Conservation (phyloP, 2,113 vertebrate species). For the Pandion haliaetus region DNA sequence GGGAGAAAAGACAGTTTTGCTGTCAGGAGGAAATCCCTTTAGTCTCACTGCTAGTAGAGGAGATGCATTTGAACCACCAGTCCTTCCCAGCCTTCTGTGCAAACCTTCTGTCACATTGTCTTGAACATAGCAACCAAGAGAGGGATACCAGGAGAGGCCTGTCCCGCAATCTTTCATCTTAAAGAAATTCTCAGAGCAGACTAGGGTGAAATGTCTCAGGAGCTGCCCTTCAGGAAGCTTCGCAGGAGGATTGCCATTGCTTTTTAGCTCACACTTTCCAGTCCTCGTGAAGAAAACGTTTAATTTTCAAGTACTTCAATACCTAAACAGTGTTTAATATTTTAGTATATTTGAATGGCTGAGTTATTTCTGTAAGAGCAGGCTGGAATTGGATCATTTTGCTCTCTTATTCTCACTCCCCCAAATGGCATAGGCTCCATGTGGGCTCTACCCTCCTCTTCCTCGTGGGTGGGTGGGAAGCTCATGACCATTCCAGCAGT, state of each 20-base stretch:
- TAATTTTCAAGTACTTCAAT: not conserved
- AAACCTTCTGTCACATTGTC: not conserved
- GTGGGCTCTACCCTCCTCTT: not conserved
- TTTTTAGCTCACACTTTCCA: not conserved
- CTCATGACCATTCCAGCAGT: not conserved
- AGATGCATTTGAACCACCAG: not conserved
- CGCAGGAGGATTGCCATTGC: not conserved
- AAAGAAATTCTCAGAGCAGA: not conserved
- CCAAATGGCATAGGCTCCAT: not conserved
- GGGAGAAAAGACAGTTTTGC: not conserved
- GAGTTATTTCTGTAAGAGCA: not conserved
- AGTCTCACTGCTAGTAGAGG: not conserved
- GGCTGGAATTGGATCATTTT: not conserved
- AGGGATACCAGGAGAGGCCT: not conserved
- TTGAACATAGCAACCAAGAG: not conserved
- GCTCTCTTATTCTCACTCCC: not conserved
- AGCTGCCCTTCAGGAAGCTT: not conserved
- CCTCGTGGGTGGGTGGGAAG: not conserved
- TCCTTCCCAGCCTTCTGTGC: not conserved
- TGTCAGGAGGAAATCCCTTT: not conserved
- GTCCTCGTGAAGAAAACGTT: not conserved
- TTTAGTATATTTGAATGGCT: not conserved
- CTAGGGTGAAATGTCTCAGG: not conserved
- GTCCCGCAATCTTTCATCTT: not conserved
- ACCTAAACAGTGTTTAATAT: not conserved